Percentiles rank a stretch among this genome's conserved stretches.
Conservation (phyloP, 2,113 vertebrate genomes). For the Phyllopteryx taeniolatus region DNA sequence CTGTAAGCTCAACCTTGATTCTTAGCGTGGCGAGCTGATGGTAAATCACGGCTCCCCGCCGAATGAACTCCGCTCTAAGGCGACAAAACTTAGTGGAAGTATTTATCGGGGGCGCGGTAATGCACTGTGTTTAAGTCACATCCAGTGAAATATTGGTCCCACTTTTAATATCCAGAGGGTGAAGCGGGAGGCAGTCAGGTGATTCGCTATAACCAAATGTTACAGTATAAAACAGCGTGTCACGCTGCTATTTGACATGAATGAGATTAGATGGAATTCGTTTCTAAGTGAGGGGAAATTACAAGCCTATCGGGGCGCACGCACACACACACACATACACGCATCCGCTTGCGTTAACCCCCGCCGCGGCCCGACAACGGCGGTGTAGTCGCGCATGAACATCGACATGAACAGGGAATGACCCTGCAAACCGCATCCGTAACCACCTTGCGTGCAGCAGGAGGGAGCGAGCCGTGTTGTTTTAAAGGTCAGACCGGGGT, state of each 20-base stretch:
- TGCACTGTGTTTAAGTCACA: conserved; percentile 69
- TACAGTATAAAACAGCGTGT: conserved; percentile 78
- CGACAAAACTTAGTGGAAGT: conserved; percentile 45
- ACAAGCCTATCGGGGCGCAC: conserved; percentile 66
- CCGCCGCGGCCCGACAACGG: conserved; percentile 57
- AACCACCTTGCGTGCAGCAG: conserved; percentile 47
- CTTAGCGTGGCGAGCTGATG: conserved; percentile 22
- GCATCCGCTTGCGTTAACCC: conserved; percentile 49
- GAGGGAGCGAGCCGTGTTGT: conserved; percentile 59
- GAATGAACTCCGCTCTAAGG: conserved; percentile 11
- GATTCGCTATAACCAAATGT: conserved; percentile 78
- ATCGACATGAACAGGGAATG: conserved; percentile 69
- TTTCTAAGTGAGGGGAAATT: conserved; percentile 80
- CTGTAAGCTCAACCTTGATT: conserved; percentile 47
- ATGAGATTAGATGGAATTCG: conserved; percentile 81
- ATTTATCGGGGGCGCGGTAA: conserved; percentile 66
- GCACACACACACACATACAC: conserved; percentile 12
- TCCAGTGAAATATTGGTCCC: conserved; percentile 69
- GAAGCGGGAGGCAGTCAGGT: conserved; percentile 68
- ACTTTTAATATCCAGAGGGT: conserved; percentile 78
- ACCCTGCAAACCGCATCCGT: conserved; percentile 59
- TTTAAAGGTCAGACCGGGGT: conserved; percentile 59
- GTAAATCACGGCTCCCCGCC: conserved; percentile 30
- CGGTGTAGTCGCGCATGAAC: conserved; percentile 69
- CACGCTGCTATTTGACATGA: conserved; percentile 76